Conservation (phyloP, 64 coral and sea anemone genomes). For the Anthopleura sola region DNA sequence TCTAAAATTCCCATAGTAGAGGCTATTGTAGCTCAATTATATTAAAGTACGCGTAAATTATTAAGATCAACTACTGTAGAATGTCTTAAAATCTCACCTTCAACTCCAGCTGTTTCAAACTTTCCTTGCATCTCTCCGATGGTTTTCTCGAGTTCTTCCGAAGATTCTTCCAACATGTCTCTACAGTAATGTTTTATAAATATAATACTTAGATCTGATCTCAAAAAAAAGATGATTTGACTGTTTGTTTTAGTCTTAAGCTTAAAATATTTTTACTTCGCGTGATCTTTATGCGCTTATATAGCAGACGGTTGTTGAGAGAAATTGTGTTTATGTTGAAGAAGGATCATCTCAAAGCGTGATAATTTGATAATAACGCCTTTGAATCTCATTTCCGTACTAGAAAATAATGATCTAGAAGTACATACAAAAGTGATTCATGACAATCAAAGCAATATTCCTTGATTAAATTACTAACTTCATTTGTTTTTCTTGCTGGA, state of each 20-base stretch:
- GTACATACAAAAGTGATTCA: not conserved
- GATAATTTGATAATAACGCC: not conserved
- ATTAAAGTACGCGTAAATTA: no score
- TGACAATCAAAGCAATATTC: not conserved
- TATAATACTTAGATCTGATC: not conserved
- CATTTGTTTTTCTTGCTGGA: conserved; percentile 98
- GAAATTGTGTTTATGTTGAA: not conserved
- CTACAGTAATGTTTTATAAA: conserved; percentile 28
- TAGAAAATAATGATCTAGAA: not conserved
- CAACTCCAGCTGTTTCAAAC: conserved; percentile 69
- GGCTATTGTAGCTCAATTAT: no score
- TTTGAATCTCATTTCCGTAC: not conserved
- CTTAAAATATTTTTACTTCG: not conserved
- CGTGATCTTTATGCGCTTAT: not conserved
- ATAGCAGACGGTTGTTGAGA: not conserved
- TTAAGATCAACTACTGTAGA: no score
- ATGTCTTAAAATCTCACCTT: no score
- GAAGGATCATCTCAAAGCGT: not conserved
- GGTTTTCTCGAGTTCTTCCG: conserved; percentile 80
- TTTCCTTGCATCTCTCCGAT: conserved; percentile 70
- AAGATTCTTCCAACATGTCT: conserved; percentile 96
- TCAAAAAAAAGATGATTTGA: not conserved
- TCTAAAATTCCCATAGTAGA: no score
- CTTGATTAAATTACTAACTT: conserved; percentile 56
- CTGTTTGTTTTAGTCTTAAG: not conserved